Conservation (phyloP, 2,113 vertebrate genomes). For the cattle (Bos taurus) region DNA sequence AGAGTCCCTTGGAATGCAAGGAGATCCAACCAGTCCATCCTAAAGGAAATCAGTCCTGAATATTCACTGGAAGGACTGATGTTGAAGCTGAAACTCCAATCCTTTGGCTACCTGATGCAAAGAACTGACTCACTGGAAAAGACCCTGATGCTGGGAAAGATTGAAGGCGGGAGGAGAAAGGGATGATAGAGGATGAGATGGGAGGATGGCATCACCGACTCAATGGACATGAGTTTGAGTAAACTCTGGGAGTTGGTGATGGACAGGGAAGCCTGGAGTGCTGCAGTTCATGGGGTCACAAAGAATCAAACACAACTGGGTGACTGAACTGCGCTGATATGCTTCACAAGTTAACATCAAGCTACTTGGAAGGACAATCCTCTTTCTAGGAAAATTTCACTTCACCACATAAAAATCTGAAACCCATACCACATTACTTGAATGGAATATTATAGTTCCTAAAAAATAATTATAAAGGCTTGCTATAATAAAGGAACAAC, state of each 20-base stretch:
- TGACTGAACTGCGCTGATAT: not conserved
- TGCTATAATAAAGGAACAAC: not conserved
- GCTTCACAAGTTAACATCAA: not conserved
- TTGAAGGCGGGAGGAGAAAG: too few relatives aligned
- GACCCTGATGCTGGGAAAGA: too few relatives aligned
- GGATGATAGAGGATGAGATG: too few relatives aligned
- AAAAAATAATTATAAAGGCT: not conserved
- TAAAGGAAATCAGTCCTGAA: too few relatives aligned
- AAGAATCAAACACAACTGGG: not conserved
- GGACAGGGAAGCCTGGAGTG: not conserved
- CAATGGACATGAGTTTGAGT: not conserved
- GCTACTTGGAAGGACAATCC: not conserved
- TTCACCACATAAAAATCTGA: not conserved
- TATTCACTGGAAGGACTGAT: too few relatives aligned
- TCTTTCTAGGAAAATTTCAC: not conserved
- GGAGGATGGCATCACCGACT: not conserved
- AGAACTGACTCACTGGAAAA: too few relatives aligned
- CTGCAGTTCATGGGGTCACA: rapidly evolving
- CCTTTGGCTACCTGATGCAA: too few relatives aligned
- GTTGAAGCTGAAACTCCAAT: too few relatives aligned
- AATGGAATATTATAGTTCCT: not conserved
- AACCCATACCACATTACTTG: not conserved
- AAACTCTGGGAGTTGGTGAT: not conserved
- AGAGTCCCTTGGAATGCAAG: too few relatives aligned
- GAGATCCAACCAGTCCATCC: too few relatives aligned